A percentile compares a stretch with the other conserved stretches of the same genome.
Conservation (phyloP, 2,113 vertebrate species). For the Perca schrenkii region DNA sequence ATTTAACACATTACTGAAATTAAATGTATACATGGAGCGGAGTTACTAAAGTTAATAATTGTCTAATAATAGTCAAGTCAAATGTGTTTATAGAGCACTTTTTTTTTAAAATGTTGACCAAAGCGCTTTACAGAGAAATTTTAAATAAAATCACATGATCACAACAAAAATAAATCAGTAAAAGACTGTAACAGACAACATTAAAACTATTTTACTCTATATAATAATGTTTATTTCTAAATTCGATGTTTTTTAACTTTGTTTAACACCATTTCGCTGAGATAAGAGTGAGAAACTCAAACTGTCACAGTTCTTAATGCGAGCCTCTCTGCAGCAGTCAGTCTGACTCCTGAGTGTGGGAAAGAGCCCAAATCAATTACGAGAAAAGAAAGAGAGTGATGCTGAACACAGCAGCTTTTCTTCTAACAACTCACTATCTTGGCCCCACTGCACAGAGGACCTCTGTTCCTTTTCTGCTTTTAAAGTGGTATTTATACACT, state of each 20-base stretch:
- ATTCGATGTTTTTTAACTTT: not conserved
- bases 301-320: slow-evolving; percentile 16
- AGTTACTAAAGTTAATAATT: not conserved
- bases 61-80: not conserved
- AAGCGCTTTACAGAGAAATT: not conserved
- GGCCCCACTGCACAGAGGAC: slow-evolving; percentile 13
- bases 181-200: not conserved
- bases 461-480: slow-evolving; percentile 40
- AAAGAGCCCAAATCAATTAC: slow-evolving; percentile 9
- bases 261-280: not conserved
- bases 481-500: slow-evolving; percentile 51
- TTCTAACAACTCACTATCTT: slow-evolving; percentile 3
- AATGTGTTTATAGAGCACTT: not conserved
- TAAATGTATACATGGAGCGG: not conserved
- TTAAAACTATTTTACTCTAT: not conserved
- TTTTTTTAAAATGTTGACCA: not conserved
- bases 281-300: slow-evolving; percentile 4
- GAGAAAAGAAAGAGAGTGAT: slow-evolving; percentile 4
- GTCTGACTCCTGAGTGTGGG: not conserved
- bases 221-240: not conserved
- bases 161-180: not conserved
- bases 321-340: not conserved
- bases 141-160: not conserved
- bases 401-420: slow-evolving; percentile 32
- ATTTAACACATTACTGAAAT: not conserved